Percentiles rank a stretch among this genome's conserved stretches.
Conservation (phyloP, 2,113 vertebrate species). For the Takifugu bimaculatus region DNA sequence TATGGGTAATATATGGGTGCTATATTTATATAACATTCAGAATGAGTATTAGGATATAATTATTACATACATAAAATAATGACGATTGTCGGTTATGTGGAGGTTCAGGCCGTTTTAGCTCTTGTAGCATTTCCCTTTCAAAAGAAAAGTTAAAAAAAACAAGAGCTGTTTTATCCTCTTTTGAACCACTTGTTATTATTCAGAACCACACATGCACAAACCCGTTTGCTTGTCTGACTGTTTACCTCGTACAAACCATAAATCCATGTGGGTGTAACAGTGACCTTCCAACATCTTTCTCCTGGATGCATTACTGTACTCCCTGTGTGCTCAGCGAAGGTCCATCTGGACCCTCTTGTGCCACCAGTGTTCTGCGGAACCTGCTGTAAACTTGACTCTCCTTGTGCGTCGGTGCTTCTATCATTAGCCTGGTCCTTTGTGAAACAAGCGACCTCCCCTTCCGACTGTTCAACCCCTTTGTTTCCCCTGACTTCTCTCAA, state of each 20-base stretch:
- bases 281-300: constrained; percentile 40
- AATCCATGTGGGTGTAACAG: constrained; percentile 13
- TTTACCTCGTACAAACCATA: constrained; percentile 12
- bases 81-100: too few species aligned
- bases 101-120: too few species aligned
- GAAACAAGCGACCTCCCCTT: constrained; percentile 8
- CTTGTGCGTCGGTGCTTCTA: constrained; percentile 29
- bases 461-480: background rate
- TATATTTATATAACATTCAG: too few species aligned
- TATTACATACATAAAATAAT: too few species aligned
- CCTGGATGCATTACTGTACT: constrained; percentile 11
- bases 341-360: constrained; percentile 21
- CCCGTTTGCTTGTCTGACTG: background rate
- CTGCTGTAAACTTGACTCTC: constrained; percentile 22
- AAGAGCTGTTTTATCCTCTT: too few species aligned
- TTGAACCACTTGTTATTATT: too few species aligned
- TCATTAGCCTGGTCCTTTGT: constrained; percentile 53
- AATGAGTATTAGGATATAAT: too few species aligned
- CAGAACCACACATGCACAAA: constrained; percentile 16
- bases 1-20: too few species aligned
- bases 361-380: background rate
- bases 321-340: constrained; percentile 10
- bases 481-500: background rate
- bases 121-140: too few species aligned
- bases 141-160: too few species aligned